Evolutionary conservation across 2,797 vertebrate genomes (phyloP).

Genomic region (Simalia tracyae): DNA sequence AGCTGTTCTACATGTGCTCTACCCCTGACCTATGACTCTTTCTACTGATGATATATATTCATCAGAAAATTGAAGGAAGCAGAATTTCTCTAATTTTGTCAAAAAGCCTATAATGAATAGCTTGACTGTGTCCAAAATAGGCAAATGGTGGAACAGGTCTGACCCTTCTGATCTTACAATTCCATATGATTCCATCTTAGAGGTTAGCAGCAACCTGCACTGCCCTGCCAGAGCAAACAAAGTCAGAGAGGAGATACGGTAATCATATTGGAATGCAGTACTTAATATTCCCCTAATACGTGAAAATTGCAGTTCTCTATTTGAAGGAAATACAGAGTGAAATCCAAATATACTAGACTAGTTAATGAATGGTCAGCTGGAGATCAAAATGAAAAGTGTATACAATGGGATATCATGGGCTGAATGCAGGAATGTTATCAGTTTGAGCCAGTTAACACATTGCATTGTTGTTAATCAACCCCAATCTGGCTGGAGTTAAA

Average conservation of each 20-base stretch:
- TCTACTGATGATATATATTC: neutral
- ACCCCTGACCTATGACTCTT: neutral
- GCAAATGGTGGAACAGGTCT: neutral
- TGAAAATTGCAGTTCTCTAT: slow-evolving; percentile 34
- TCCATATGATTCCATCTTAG: too few species aligned
- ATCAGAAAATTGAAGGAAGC: neutral
- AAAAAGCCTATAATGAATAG: neutral
- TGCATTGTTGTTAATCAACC: neutral
- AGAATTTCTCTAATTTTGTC: neutral
- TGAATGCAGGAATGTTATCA: neutral
- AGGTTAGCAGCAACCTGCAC: slow-evolving; percentile 14
- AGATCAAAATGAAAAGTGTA: slow-evolving; percentile 10
- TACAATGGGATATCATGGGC: neutral
- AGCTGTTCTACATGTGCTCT: neutral
- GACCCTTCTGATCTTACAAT: neutral
- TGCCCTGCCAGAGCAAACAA: slow-evolving; percentile 18
- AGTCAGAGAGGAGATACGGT: slow-evolving; percentile 7
- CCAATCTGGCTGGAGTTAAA: neutral
- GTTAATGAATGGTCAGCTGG: slow-evolving; percentile 7
- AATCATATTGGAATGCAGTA: slow-evolving; percentile 17
- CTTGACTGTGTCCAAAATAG: neutral
- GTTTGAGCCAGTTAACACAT: neutral
- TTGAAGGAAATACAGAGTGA: neutral
- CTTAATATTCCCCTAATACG: neutral
- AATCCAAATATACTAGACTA: slow-evolving; percentile 12